Evolutionary conservation across 2,888 invertebrate genomes (phyloP).

Genomic region (Syrista parreyssii): DNA sequence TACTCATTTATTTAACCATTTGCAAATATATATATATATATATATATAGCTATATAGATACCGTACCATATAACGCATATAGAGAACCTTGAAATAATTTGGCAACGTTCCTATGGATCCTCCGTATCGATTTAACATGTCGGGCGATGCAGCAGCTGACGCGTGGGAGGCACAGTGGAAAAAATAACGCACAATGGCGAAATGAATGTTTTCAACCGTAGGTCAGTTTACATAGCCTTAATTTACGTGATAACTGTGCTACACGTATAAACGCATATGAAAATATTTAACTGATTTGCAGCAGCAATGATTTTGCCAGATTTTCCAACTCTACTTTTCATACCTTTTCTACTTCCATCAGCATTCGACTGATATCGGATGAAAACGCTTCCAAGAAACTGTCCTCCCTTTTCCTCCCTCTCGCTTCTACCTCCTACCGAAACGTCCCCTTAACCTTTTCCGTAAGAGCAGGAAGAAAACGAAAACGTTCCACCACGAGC

Average conservation of each 20-base stretch:
- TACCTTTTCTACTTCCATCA: neutral
- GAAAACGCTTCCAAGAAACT: neutral
- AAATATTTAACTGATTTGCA: neutral
- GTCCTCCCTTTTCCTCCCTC: neutral
- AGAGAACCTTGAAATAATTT: neutral
- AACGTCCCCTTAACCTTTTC: neutral
- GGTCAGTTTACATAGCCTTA: neutral
- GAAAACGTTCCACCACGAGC: neutral
- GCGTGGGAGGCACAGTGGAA: neutral
- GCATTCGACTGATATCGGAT: neutral
- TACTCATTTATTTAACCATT: conserved; percentile 1
- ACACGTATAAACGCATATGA: neutral
- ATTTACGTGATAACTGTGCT: neutral
- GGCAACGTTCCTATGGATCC: neutral
- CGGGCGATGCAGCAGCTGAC: neutral
- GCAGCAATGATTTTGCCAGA: neutral
- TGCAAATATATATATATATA: neutral
- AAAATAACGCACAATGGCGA: neutral
- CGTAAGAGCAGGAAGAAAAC: neutral
- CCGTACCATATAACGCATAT: neutral
- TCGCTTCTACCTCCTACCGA: neutral
- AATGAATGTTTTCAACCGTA: neutral
- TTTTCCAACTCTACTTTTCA: neutral
- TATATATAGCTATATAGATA: neutral
- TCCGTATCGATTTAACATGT: neutral